These are phyloP conservation scores for Coleophora deauratella DNA, from an alignment of 2,888 invertebrate genomes.

Conservation along the genomic window DNA sequence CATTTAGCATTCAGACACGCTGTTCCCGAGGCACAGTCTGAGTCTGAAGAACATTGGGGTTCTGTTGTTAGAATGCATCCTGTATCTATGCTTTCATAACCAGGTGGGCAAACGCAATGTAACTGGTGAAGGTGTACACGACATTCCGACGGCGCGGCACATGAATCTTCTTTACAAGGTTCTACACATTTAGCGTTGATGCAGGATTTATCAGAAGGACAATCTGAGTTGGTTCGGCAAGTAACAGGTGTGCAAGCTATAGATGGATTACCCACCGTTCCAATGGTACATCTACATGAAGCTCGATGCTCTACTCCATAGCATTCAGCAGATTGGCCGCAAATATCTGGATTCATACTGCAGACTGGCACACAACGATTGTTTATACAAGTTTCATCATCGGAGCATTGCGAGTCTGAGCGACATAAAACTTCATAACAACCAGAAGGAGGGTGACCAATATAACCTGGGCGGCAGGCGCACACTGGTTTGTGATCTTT, in stretches of 20 bases:
- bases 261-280: slow-evolving; percentile 86
- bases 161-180: slow-evolving; percentile 82
- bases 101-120: slow-evolving; percentile 88
- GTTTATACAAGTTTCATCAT: slow-evolving; percentile 88
- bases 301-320: slow-evolving; percentile 86
- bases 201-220: slow-evolving; percentile 86
- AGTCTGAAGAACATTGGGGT: slow-evolving; percentile 82
- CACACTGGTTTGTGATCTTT: slow-evolving; percentile 91
- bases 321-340: slow-evolving; percentile 86
- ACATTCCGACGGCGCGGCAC: slow-evolving; percentile 83
- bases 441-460: slow-evolving; percentile 88
- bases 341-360: slow-evolving; percentile 78
- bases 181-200: slow-evolving; percentile 85
- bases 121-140: slow-evolving; percentile 83
- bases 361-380: slow-evolving; percentile 89
- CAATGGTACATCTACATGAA: slow-evolving; percentile 87
- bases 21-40: slow-evolving; percentile 86
- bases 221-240: slow-evolving; percentile 85
- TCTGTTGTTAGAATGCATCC: slow-evolving; percentile 76
- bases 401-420: slow-evolving; percentile 84
- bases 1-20: slow-evolving; percentile 89
- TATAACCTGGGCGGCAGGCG: slow-evolving; percentile 86
- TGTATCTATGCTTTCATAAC: slow-evolving; percentile 77
- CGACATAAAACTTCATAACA: slow-evolving; percentile 84
- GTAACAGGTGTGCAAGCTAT: slow-evolving; percentile 85